Conservation (phyloP, 2,888 invertebrate genomes). For the Apamea sordens region DNA sequence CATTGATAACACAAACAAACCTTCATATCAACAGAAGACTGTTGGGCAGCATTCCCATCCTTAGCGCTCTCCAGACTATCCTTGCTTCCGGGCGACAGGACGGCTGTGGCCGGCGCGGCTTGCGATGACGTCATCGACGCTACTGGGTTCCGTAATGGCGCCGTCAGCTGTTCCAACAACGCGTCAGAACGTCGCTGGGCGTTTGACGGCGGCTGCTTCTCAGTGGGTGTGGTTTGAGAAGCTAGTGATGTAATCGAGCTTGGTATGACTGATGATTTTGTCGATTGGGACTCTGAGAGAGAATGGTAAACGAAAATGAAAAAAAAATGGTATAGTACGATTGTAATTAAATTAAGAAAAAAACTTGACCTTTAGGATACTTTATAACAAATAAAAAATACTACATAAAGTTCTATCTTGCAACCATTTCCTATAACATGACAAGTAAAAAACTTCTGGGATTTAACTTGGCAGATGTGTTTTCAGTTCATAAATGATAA, state of each 20-base stretch:
- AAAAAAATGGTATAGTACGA: not conserved
- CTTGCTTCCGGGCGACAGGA: constrained; percentile 81
- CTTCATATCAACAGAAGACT: constrained; percentile 84
- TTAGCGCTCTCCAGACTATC: constrained; percentile 83
- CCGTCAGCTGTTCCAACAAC: constrained; percentile 85
- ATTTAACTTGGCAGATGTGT: not conserved
- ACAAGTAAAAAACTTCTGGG: not conserved
- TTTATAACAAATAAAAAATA: not conserved
- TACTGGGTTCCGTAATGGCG: constrained; percentile 83
- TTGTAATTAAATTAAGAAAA: not conserved
- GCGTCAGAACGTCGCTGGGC: constrained; percentile 87
- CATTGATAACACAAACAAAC: constrained; percentile 63
- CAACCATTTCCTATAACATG: not conserved
- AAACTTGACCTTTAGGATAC: not conserved
- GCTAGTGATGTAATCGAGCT: constrained; percentile 84
- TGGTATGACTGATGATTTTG: constrained; percentile 84
- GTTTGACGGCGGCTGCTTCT: constrained; percentile 83
- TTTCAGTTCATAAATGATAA: not conserved
- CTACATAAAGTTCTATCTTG: not conserved
- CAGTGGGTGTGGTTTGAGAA: constrained; percentile 80
- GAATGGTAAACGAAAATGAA: not conserved
- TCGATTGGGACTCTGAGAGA: constrained; percentile 80
- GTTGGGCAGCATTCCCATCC: constrained; percentile 80
- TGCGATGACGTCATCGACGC: constrained; percentile 75
- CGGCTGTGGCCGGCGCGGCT: constrained; percentile 71